Percentiles rank a stretch among this genome's conserved stretches.
Conservation (phyloP, 2,797 vertebrate species). For the Argentina silus region DNA sequence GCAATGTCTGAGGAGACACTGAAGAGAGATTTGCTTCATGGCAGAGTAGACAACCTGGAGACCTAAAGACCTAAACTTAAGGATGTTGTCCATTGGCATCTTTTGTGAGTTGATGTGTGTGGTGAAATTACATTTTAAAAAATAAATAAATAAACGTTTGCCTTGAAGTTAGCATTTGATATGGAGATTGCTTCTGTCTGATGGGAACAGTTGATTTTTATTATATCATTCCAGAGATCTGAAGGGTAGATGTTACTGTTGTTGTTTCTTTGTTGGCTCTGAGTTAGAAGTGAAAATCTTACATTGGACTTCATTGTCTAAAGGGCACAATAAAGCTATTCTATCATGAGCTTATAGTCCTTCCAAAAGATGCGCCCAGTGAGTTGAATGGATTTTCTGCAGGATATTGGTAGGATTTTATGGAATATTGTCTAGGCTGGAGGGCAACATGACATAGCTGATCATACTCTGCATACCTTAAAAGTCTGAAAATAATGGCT, state of each 20-base stretch:
- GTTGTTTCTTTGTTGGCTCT: neutral
- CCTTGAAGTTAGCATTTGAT: too few species aligned
- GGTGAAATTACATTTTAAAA: too few species aligned
- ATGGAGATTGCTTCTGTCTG: neutral
- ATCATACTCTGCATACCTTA: slow-evolving; percentile 3
- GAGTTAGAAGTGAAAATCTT: neutral
- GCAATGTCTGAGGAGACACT: too few species aligned
- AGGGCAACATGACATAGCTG: slow-evolving; percentile 13
- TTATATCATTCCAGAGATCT: neutral
- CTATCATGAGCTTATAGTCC: slow-evolving; percentile 6
- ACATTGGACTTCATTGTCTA: slow-evolving; percentile 10
- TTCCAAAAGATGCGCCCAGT: slow-evolving; percentile 3
- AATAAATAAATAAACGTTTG: too few species aligned
- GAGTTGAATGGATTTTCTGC: slow-evolving; percentile 18
- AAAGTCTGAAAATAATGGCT: slow-evolving; percentile 10
- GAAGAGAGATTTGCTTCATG: too few species aligned
- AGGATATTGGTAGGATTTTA: slow-evolving; percentile 43
- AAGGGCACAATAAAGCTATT: neutral
- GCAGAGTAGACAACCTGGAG: too few species aligned
- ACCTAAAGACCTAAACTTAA: too few species aligned
- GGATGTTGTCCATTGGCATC: too few species aligned
- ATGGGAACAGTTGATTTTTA: neutral
- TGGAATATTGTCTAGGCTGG: slow-evolving; percentile 1
- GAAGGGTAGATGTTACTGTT: neutral
- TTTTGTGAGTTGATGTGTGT: too few species aligned